Evolutionary conservation across 1,140 invertebrate species (phyloP), one percentile per base, ranked within the genome.

Genomic region (Drosophila willistoni): DNA sequence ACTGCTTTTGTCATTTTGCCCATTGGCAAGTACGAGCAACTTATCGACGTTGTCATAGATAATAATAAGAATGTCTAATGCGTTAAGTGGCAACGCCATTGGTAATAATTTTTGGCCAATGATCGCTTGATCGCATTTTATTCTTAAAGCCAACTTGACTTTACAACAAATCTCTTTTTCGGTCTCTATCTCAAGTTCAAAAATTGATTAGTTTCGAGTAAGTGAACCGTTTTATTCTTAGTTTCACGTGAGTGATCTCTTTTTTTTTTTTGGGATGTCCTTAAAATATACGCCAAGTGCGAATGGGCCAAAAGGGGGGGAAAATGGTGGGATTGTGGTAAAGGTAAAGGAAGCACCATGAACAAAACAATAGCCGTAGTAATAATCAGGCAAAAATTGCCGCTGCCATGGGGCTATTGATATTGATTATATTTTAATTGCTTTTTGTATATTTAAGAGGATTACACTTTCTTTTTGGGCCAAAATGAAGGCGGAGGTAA

Each of bases 341-440:
- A 17, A 12, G 14, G 33, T 14, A 19, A 13, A 42, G 36, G 34
- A 5, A 29, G 6, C 29, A 7, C 5, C 29, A 29, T 7, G 6
- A 22, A 19, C 39, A 51, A 51, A 51, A 51, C 44, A 47, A 47
- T 47, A 10, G 44, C 44, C 44, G 22, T 51, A 51, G 44, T 51
- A 22, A 51, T 51, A 22, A 51, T 51, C 44, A 51, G 44, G 36
- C 36, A 7, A 29, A 29, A 29, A 29, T 29, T 39, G 36, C 36
- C 12, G 36, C 36, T 39, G 22, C 22, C 19, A 22, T 22, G 19
- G 44, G 44, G 17, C 44, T 51, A 51, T 51, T 51, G 44, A 51
- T 68, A 72, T 76, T 81, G 79, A 65, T 77, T 80, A 29, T 71
- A 75, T 75, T 83, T 82, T 79, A 83, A 79, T 82, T 79, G 75